Evolutionary conservation across 1,140 invertebrate genomes (phyloP).

Genomic region (Chrysomallon squamiferum): DNA sequence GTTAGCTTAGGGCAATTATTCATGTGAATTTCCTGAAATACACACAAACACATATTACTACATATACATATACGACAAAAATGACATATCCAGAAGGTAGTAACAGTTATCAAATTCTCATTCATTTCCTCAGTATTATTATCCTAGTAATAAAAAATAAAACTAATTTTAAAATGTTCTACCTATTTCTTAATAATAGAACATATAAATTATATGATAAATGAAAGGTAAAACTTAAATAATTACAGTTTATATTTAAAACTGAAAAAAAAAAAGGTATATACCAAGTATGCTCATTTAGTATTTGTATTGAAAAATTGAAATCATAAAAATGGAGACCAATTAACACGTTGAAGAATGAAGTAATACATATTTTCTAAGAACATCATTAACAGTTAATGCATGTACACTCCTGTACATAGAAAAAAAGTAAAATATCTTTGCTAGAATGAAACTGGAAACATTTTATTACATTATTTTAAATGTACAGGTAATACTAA

Average conservation of each 20-base stretch:
- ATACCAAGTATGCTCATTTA: too few species aligned
- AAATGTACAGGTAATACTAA: too few species aligned
- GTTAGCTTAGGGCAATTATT: constrained; percentile 46
- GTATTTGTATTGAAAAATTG: too few species aligned
- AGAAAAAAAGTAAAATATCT: too few species aligned
- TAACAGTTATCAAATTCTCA: neutral
- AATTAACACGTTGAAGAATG: too few species aligned
- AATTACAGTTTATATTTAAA: neutral
- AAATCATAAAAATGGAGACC: too few species aligned
- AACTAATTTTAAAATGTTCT: neutral
- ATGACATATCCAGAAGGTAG: neutral
- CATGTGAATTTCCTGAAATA: constrained; percentile 53
- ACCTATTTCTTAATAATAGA: neutral
- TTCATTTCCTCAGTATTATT: neutral
- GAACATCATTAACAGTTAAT: too few species aligned
- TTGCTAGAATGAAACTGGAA: too few species aligned
- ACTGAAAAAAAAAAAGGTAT: too few species aligned
- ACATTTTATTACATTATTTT: too few species aligned
- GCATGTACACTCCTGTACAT: too few species aligned
- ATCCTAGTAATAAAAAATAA: neutral
- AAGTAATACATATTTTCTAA: too few species aligned
- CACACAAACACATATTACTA: neutral
- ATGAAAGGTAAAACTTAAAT: neutral
- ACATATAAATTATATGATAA: neutral
- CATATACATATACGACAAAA: neutral